These are phyloP conservation scores for Siderastrea radians DNA, from an alignment of 92 coral and sea anemone species.

Conservation along the genomic window DNA sequence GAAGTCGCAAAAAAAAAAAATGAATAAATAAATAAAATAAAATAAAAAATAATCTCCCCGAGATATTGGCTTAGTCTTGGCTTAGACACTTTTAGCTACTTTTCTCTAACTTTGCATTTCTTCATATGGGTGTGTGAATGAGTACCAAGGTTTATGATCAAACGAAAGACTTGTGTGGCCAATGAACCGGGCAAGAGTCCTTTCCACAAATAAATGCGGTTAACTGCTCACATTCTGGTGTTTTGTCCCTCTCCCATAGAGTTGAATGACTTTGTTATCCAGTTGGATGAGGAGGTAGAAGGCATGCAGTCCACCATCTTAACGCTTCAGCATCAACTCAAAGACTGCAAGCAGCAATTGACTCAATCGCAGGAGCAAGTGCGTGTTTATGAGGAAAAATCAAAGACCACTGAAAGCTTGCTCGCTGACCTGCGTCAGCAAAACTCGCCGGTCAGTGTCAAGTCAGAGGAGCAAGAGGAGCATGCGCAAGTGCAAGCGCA, in stretches of 20 bases:
- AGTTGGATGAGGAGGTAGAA: constrained; percentile 98
- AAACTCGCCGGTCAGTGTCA: constrained; percentile 53
- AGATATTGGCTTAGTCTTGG: no score
- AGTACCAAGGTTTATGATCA: no score
- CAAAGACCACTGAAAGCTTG: constrained; percentile 66
- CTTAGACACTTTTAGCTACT: no score
- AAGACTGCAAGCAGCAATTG: constrained; percentile 85
- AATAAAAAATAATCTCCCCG: no score
- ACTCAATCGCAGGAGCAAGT: constrained; percentile 61
- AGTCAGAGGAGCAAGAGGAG: constrained; percentile 62
- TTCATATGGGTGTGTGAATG: no score
- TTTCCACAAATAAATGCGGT: background rate
- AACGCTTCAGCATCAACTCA: constrained; percentile 96
- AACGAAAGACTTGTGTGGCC: no score
- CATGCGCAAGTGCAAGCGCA: constrained; percentile 35
- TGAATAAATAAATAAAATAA: no score
- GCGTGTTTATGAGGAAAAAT: constrained; percentile 56
- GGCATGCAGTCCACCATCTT: constrained; percentile 99
- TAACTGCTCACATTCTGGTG: background rate
- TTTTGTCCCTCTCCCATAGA: constrained; percentile 53
- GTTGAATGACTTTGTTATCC: constrained; percentile 98
- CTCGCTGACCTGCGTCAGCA: constrained; percentile 70
- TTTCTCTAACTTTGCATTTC: no score
- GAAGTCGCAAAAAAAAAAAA: no score
- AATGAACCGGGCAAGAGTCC: background rate